Evolutionary conservation across 2,888 invertebrate species (phyloP).

Genomic region (Heliconius aoede): DNA sequence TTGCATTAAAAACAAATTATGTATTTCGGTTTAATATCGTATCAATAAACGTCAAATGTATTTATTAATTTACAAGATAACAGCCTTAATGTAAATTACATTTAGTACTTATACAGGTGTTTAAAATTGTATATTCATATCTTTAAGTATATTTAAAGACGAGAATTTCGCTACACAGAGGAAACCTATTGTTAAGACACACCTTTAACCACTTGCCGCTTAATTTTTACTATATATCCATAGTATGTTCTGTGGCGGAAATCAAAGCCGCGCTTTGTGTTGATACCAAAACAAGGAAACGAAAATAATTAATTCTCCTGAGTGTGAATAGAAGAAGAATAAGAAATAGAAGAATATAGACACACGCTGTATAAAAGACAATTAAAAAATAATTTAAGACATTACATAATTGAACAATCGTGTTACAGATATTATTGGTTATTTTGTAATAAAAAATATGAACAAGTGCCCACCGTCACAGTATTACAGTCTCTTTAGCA

Average conservation of each 20-base stretch:
- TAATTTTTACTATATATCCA: neutral
- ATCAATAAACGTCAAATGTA: constrained; percentile 21
- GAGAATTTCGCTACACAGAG: no score
- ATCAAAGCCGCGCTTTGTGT: neutral
- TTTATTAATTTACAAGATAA: constrained; percentile 18
- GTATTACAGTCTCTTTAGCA: neutral
- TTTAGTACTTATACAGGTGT: constrained; percentile 11
- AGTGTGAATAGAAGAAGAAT: no score
- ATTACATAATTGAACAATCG: constrained; percentile 15
- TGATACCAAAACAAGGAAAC: neutral
- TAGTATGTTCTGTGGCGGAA: neutral
- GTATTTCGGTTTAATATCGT: neutral
- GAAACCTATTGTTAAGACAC: no score
- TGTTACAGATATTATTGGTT: constrained; percentile 14
- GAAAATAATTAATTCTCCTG: neutral
- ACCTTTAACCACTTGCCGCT: no score
- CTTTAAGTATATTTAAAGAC: no score
- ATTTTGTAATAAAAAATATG: constrained; percentile 6
- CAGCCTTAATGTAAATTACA: neutral
- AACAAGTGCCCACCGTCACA: neutral
- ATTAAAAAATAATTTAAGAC: constrained; percentile 1
- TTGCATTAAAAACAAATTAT: neutral
- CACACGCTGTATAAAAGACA: constrained; percentile 2
- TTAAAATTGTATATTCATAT: no score
- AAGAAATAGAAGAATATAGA: no score